Conservation (phyloP, 2,113 vertebrate genomes). For the Illadopsis cleaveri region DNA sequence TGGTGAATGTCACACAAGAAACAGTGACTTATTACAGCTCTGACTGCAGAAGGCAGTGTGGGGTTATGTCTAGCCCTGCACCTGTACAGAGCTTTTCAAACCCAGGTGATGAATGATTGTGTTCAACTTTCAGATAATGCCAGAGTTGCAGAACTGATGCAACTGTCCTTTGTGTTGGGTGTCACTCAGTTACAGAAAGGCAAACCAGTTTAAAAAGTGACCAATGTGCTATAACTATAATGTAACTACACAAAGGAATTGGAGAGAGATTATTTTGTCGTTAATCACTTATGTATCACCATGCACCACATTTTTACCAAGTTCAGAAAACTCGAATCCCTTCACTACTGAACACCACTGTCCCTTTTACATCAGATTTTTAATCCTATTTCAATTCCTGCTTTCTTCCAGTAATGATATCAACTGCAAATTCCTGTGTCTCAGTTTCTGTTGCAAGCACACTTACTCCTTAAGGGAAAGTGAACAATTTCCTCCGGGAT, state of each 20-base stretch:
- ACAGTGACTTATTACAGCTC: not conserved
- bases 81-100: not conserved
- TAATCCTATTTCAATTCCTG: not conserved
- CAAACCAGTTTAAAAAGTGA: not conserved
- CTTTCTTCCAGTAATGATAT: not conserved
- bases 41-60: not conserved
- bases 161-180: not conserved
- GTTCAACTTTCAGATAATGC: not conserved
- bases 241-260: not conserved
- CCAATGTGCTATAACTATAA: too few relatives aligned
- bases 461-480: not conserved
- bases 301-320: not conserved
- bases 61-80: not conserved
- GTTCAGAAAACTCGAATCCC: not conserved
- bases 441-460: not conserved
- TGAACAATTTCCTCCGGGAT: not conserved
- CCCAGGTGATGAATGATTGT: not conserved
- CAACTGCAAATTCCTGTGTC: not conserved
- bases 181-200: not conserved
- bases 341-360: not conserved
- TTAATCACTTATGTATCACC: not conserved
- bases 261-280: not conserved
- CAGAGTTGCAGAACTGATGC: not conserved
- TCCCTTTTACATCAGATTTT: not conserved
- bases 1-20: not conserved